Conservation (phyloP, 2,797 vertebrate species). For the Betta splendens region DNA sequence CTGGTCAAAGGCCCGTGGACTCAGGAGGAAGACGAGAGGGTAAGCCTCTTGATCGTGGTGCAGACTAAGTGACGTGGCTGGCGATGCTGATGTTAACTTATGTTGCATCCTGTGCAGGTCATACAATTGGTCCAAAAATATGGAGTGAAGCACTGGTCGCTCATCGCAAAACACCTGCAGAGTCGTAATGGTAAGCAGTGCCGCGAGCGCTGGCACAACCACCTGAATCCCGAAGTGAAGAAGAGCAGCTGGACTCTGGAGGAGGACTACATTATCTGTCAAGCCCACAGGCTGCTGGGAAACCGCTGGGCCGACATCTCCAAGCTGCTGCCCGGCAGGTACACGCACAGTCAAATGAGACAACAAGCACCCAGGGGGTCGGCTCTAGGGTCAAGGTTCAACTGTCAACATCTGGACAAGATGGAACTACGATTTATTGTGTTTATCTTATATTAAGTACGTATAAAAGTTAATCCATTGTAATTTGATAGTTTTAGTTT, state of each 20-base stretch:
- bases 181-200: slow-evolving; percentile 97
- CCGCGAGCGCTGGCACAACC: slow-evolving; percentile 98
- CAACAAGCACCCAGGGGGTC: no score
- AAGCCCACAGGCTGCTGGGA: slow-evolving; percentile 92
- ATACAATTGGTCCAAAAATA: slow-evolving; percentile 93
- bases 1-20: slow-evolving; percentile 97
- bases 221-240: slow-evolving; percentile 95
- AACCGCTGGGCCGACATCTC: slow-evolving; percentile 99
- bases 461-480: no score
- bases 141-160: slow-evolving; percentile 94
- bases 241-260: slow-evolving; percentile 96
- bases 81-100: no score
- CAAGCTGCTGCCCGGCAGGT: slow-evolving; percentile 96
- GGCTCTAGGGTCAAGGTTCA: no score
- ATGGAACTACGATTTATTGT: no score
- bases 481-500: no score
- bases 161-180: slow-evolving; percentile 94
- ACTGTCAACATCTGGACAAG: no score
- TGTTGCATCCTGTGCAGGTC: slow-evolving; percentile 80
- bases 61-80: no score
- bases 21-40: slow-evolving; percentile 93
- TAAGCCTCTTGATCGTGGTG: no score
- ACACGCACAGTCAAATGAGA: no score
- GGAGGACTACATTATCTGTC: slow-evolving; percentile 94
- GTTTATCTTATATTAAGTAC: no score